Evolutionary conservation across 2,888 invertebrate species (phyloP), one percentile per base, ranked within the genome.

Genomic region (Epistrophe eligans): DNA sequence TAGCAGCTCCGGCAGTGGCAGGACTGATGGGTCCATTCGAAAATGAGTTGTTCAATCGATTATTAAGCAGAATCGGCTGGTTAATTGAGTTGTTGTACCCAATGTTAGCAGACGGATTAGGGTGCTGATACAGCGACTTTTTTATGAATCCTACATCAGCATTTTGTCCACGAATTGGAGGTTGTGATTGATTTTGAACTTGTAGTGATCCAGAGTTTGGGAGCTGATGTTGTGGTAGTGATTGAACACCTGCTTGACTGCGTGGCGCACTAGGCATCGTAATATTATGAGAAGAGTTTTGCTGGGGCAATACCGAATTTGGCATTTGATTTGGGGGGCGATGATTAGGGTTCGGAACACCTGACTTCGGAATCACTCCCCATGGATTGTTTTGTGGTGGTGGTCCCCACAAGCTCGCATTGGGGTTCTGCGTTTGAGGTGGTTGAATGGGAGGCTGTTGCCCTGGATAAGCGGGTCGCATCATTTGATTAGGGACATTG

Each of bases 371-470:
- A 79, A 93, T 74, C 15, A 90, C 93, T 57, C 91, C 92, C 92
- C 92, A 93, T 0, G 93, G 92, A 89, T 93, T 93, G 32, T 91
- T 91, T 74, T 92, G 92, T 0, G 93, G 92, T 15, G 93, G 92
- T 32, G 93, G 93, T 5, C 93, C 92, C 91, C 93, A 93, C 6
- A 93, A 90, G 67, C 91, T 92, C 43, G 92, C 92, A 84, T 93
- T 93, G 0, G 92, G 93, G 89, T 93, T 93, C 71, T 92, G 92
- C 13, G 74, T 70, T 81, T 88, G 89, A 19, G 89, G 88, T 1
- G 90, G 89, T 24, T 90, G 90, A 55, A 89, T 89, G 17, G 91
- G 91, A 4, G 88, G 89, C 19, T 89, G 89, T 24, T 89, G 89
- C 0, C 89, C 90, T 32, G 88, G 85, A n/a, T 89, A 88, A 4